Conservation (phyloP, 2,113 vertebrate species). For the Hippopotamus amphibius region DNA sequence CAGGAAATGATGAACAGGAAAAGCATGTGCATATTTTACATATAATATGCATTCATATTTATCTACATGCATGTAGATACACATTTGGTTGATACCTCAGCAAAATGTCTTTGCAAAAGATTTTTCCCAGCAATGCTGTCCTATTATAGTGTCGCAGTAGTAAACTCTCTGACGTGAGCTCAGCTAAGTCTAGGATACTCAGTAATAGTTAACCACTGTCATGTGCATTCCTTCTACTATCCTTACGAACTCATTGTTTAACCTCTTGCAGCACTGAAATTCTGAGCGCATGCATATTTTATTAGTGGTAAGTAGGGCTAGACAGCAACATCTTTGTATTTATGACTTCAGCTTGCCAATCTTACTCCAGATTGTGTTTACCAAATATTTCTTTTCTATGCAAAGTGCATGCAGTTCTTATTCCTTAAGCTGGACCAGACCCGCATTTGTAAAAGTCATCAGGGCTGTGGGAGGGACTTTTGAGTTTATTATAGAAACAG, state of each 20-base stretch:
- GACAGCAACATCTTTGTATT: not conserved
- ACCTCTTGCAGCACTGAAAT: not conserved
- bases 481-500: not conserved
- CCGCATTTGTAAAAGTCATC: not conserved
- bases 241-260: not conserved
- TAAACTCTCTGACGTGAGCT: not conserved
- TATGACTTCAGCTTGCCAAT: not conserved
- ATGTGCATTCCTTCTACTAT: not conserved
- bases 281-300: not conserved
- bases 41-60: not conserved
- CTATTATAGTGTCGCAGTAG: not conserved
- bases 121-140: not conserved
- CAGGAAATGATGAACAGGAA: not conserved
- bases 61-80: not conserved
- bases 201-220: not conserved
- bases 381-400: conserved; percentile 33
- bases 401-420: not conserved
- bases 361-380: not conserved
- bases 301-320: not conserved
- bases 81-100: not conserved
- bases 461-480: not conserved
- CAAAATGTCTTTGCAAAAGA: not conserved
- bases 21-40: not conserved
- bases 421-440: not conserved
- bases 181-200: not conserved